Base-by-base conservation (phyloP, 1,140 invertebrate genomes). In the Bilobella aurantiaca region DNA sequence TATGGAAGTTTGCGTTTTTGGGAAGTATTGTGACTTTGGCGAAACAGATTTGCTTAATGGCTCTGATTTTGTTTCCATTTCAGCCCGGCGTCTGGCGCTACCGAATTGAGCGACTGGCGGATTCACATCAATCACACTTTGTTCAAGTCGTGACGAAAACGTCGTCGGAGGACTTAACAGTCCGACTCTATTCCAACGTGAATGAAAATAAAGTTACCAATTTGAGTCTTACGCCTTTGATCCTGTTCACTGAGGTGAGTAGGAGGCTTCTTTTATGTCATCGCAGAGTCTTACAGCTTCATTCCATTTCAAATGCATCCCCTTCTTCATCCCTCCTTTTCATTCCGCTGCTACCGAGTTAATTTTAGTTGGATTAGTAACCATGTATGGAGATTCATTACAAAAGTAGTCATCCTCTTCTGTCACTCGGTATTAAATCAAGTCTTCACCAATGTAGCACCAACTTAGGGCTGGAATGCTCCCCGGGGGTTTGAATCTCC, bases 41-140 rank as follows among this genome's bases (percentile, higher is more conserved):
- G 25, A 59, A 12, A 16, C 18, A 3, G 3, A 32, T 32, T 12
- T 12, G n/a, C 14, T 18, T 29, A 27, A 18, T 8, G 8, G 8
- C 23, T 59, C 14, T 59, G n/a, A 57, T 57, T 57, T 57, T 8
- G 59, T 64, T 71, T n/a, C n/a, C n/a, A 37, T 77, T 77, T 46
- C 71, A 81, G 77, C 79, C 78, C 64, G 82, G 82, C 28, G 80
- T 81, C 5, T 83, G 82, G 82, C 79, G 79, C 0, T 83, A 83
- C 72, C 77, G 76, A 29, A 81, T 83, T 37, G 81, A 83, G 74
- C 75, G 80, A 16, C 79, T 80, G 68, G 72, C 77, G 25, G 82
- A 82, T 46, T 82, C 79, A 69, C 82, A 81, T 28, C 82, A 83
- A 73, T 81, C 81, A 30, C 81, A 82, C 73, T 82, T 78, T 67